These are phyloP conservation scores for rat (Rattus norvegicus) DNA, from an alignment of 2,113 vertebrate genomes.

Conservation along the genomic window GRCr8 NC_086021.1:58941501-58942000, in stretches of 20 bases:
- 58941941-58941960: conserved; percentile 27
- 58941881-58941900: conserved; percentile 15
- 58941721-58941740: neutral
- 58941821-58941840: neutral
- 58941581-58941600: neutral
- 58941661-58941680: neutral
- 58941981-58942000: no score
- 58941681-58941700: neutral
- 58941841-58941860: neutral
- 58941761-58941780: neutral
- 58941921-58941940: conserved; percentile 30
- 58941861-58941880: neutral
- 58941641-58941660: neutral
- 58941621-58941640: neutral
- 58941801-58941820: neutral
- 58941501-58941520: neutral
- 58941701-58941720: neutral
- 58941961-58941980: neutral
- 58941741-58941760: neutral
- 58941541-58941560: neutral
- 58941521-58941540: no score
- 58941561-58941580: neutral
- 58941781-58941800: neutral
- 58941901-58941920: neutral
- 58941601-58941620: neutral